These are phyloP conservation scores for Fistularia commersonii DNA, from an alignment of 2,797 vertebrate species.

Conservation along the genomic window DNA sequence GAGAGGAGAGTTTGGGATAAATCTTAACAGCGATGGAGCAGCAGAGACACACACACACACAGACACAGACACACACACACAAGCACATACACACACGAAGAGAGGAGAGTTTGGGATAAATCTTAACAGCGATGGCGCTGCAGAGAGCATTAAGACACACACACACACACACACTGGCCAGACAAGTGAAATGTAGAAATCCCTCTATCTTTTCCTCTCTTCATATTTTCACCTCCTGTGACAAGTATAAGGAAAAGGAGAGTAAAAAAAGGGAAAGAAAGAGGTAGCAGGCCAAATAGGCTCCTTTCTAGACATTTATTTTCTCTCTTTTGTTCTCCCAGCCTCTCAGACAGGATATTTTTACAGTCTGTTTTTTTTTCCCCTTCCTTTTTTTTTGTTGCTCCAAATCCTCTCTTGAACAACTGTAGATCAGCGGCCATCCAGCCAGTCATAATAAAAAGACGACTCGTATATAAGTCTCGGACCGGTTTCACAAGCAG, in stretches of 20 bases:
- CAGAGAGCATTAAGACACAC: too few relatives aligned
- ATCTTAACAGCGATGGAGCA: too few relatives aligned
- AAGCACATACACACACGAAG: too few relatives aligned
- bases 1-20: too few relatives aligned
- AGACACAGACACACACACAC: too few relatives aligned
- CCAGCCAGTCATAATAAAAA: conserved; percentile 67
- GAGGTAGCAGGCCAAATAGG: conserved; percentile 18
- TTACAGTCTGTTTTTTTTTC: conserved; percentile 24
- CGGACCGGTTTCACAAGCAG: conserved; percentile 50
- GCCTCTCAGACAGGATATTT: conserved; percentile 52
- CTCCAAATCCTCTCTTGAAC: conserved; percentile 44
- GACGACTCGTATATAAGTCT: conserved; percentile 42
- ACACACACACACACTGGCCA: too few relatives aligned
- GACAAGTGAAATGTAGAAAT: too few relatives aligned
- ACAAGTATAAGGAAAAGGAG: conserved; percentile 12
- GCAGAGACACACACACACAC: too few relatives aligned
- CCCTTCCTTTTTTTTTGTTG: background rate
- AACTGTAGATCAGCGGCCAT: conserved; percentile 54
- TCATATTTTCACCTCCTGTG: conserved; percentile 57
- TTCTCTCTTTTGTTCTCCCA: conserved; percentile 18
- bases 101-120: too few relatives aligned
- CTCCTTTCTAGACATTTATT: conserved; percentile 48
- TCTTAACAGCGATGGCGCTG: too few relatives aligned
- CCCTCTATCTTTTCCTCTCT: conserved; percentile 44
- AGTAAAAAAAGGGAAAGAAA: too few relatives aligned